These are phyloP conservation scores for Crenuchus spilurus DNA, from an alignment of 2,797 vertebrate species.

Conservation along the genomic window DNA sequence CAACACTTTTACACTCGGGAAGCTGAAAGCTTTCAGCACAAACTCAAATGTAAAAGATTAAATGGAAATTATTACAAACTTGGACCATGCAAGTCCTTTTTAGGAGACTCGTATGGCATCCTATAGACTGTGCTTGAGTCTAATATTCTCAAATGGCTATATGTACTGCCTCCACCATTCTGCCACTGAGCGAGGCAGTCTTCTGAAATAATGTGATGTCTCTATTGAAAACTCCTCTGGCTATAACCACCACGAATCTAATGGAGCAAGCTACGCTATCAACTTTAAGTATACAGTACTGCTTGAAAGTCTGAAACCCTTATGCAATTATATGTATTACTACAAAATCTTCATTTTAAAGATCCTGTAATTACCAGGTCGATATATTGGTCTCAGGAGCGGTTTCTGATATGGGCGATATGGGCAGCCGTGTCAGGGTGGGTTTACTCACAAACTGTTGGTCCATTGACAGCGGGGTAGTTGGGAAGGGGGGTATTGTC, in stretches of 20 bases:
- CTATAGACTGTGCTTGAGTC: not conserved
- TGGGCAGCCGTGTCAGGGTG: no score
- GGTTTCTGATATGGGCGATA: no score
- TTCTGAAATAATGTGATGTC: slow-evolving; percentile 16
- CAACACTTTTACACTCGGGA: not conserved
- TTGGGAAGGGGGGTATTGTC: no score
- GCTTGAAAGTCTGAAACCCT: not conserved
- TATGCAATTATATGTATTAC: no score
- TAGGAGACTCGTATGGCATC: not conserved
- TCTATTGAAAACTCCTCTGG: slow-evolving; percentile 3
- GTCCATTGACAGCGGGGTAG: no score
- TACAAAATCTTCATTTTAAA: no score
- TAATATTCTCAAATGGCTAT: not conserved
- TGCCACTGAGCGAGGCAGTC: not conserved
- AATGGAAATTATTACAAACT: not conserved
- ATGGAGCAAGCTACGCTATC: slow-evolving; percentile 20
- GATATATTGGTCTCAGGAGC: no score
- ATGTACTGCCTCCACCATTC: slow-evolving; percentile 1
- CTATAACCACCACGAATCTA: slow-evolving; percentile 18
- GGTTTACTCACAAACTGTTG: no score
- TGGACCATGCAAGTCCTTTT: not conserved
- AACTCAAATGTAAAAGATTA: not conserved
- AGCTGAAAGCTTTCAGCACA: not conserved
- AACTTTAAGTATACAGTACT: no score
- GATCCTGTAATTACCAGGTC: no score